Conservation (phyloP, 2,797 vertebrate genomes). For the Myotis daubentonii region DNA sequence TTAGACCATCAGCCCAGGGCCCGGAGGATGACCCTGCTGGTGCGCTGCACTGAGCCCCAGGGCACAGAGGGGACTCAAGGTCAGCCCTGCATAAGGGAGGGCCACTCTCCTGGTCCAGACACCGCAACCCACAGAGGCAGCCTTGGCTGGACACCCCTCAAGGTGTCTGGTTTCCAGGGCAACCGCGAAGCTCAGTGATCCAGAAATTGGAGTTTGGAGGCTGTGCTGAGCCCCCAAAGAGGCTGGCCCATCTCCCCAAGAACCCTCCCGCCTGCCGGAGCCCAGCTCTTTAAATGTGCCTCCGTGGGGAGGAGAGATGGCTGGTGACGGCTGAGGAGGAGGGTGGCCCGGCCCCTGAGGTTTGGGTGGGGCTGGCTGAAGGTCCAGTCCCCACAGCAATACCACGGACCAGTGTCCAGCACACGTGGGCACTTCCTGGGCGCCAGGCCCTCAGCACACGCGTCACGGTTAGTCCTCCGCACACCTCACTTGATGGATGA, state of each 20-base stretch:
- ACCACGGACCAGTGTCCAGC: neutral
- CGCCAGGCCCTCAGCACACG: neutral
- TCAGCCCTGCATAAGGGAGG: neutral
- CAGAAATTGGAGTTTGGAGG: neutral
- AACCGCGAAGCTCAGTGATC: neutral
- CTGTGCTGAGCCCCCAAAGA: neutral
- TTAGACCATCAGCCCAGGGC: neutral
- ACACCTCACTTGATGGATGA: neutral
- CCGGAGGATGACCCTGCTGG: fast-evolving
- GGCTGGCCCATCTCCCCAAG: neutral
- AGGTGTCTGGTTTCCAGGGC: neutral
- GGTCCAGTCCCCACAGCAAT: neutral
- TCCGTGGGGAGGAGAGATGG: neutral
- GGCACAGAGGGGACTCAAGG: neutral
- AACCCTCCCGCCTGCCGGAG: neutral
- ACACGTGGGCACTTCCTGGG: fast-evolving
- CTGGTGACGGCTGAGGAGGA: neutral
- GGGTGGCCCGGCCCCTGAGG: neutral
- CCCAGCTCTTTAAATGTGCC: neutral
- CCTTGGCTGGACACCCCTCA: neutral
- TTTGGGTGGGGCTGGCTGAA: neutral
- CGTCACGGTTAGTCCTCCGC: fast-evolving
- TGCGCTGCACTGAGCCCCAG: neutral
- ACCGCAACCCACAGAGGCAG: neutral
- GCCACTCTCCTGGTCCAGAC: no score